These are phyloP conservation scores for Enteromius mattozi DNA, from an alignment of 2,797 vertebrate genomes.

Conservation along the genomic window DNA sequence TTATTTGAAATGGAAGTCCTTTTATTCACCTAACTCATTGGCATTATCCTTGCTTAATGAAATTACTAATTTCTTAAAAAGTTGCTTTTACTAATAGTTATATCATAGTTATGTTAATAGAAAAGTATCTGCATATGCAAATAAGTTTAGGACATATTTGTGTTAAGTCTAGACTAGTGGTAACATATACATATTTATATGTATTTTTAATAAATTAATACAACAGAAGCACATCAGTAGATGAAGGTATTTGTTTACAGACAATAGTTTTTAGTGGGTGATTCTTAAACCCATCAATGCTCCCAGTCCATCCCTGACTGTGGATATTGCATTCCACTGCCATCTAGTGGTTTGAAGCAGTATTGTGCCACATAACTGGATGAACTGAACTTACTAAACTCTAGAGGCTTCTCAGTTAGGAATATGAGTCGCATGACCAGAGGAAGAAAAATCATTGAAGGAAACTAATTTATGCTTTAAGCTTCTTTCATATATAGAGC, in stretches of 20 bases:
- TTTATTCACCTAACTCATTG: not conserved
- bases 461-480: slow-evolving; percentile 63
- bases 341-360: slow-evolving; percentile 52
- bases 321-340: slow-evolving; percentile 42
- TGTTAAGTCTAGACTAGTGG: not conserved
- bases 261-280: not conserved
- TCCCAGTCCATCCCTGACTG: not conserved
- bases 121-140: not conserved
- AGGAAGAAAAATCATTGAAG: slow-evolving; percentile 41
- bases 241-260: not conserved
- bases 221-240: not conserved
- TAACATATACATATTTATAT: no score
- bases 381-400: slow-evolving; percentile 56
- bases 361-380: slow-evolving; percentile 51
- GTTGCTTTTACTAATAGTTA: not conserved
- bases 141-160: not conserved
- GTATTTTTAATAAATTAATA: not conserved
- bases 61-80: not conserved
- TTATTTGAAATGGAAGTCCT: not conserved
- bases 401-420: slow-evolving; percentile 51
- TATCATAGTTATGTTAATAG: not conserved
- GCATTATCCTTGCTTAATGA: not conserved
- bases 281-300: not conserved
- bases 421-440: slow-evolving; percentile 25
- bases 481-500: slow-evolving; percentile 52